These are phyloP conservation scores for Callimorpha dominula DNA, from an alignment of 2,888 invertebrate species.

Conservation along the genomic window DNA sequence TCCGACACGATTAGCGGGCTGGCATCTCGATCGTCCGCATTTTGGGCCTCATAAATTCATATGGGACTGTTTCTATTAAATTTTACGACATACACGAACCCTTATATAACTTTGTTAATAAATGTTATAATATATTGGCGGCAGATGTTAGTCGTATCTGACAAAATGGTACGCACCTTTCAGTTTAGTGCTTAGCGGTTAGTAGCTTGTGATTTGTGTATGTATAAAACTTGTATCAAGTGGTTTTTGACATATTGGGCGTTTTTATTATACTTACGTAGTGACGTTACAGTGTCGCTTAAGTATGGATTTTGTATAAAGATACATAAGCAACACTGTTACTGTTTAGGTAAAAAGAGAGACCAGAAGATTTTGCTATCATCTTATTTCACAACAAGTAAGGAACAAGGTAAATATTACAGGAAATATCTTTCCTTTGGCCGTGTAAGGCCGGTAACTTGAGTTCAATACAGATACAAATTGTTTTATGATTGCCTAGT, in stretches of 20 bases:
- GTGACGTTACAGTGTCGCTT: not conserved
- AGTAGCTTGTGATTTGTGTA: slow-evolving; percentile 42
- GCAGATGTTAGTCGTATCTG: slow-evolving; percentile 64
- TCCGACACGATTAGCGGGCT: slow-evolving; percentile 63
- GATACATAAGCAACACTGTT: not conserved
- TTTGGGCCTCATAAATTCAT: slow-evolving; percentile 72
- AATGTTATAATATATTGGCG: slow-evolving; percentile 77
- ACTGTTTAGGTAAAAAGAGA: too few species aligned
- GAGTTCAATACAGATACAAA: too few species aligned
- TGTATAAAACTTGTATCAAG: slow-evolving; percentile 31
- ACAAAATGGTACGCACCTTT: slow-evolving; percentile 46
- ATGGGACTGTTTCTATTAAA: slow-evolving; percentile 79
- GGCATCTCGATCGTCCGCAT: slow-evolving; percentile 63
- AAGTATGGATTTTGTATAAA: not conserved
- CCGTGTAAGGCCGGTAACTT: too few species aligned
- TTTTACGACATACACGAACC: slow-evolving; percentile 81
- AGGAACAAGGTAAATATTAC: too few species aligned
- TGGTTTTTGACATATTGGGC: slow-evolving; percentile 24
- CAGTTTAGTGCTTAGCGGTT: slow-evolving; percentile 42
- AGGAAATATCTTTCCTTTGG: too few species aligned
- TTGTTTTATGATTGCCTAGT: too few species aligned
- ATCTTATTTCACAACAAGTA: too few species aligned
- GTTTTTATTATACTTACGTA: not conserved
- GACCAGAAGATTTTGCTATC: too few species aligned
- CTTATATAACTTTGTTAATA: slow-evolving; percentile 84